Evolutionary conservation across 2,113 vertebrate species (phyloP).

Genomic region (Arenaria interpres): DNA sequence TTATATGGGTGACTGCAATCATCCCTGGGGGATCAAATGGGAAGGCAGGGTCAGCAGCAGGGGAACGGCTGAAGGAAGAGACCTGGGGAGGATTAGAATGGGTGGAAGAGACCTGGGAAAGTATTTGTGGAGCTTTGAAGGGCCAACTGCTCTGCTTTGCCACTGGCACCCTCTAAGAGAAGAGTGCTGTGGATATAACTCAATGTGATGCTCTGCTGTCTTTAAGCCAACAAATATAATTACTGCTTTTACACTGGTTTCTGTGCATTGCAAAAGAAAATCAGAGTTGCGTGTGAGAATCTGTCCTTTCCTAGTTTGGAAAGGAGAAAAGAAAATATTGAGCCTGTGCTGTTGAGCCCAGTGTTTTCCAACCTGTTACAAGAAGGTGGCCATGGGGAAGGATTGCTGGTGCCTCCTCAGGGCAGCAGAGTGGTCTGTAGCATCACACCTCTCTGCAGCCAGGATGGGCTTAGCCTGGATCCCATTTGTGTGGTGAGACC

Average conservation of each 20-base stretch:
- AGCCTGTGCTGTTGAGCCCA: neutral
- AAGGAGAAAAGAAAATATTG: neutral
- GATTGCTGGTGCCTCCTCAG: neutral
- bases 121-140: neutral
- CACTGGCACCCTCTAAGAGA: fast-evolving
- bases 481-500: neutral
- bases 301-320: neutral
- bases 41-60: neutral
- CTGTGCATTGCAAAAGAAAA: neutral
- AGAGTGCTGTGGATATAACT: neutral
- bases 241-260: neutral
- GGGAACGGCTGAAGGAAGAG: neutral
- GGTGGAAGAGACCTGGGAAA: neutral
- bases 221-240: neutral
- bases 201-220: neutral
- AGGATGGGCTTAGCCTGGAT: neutral
- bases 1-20: neutral
- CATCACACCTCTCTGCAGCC: neutral
- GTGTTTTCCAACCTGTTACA: fast-evolving
- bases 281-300: fast-evolving
- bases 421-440: neutral
- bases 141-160: neutral
- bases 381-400: neutral
- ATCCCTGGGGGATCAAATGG: too few species aligned
- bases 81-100: neutral